Evolutionary conservation across 2,888 invertebrate genomes (phyloP).

Genomic region (Tenthredo distinguenda): DNA sequence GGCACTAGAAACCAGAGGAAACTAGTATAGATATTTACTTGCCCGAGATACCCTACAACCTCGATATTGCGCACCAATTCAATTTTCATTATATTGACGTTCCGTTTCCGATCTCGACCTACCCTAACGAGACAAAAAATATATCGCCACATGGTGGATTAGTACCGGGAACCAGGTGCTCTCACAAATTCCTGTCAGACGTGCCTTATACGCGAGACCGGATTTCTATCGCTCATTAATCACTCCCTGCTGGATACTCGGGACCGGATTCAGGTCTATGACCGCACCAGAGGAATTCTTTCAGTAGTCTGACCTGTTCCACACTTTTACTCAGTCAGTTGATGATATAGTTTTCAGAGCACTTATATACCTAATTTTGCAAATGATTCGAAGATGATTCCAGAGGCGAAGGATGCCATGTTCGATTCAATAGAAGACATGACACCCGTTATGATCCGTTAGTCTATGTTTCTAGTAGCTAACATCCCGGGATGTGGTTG

Average conservation of each 20-base stretch:
- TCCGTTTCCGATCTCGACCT: conserved; percentile 18
- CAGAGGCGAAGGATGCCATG: neutral
- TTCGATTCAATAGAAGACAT: neutral
- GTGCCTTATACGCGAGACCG: neutral
- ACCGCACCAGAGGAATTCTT: neutral
- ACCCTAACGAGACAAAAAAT: neutral
- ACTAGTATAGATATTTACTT: conserved; percentile 35
- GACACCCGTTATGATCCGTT: neutral
- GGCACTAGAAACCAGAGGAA: conserved; percentile 22
- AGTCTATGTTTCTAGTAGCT: neutral
- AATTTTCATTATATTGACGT: conserved; percentile 31
- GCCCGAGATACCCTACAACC: neutral
- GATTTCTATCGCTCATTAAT: conserved; percentile 45
- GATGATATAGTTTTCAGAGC: neutral
- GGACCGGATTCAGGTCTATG: conserved; percentile 23
- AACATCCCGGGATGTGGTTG: neutral
- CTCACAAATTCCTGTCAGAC: conserved; percentile 1
- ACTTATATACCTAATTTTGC: neutral
- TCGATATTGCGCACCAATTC: conserved; percentile 33
- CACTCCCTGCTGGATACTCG: conserved; percentile 11
- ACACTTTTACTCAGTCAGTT: neutral
- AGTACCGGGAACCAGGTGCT: conserved; percentile 14
- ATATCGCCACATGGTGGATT: neutral
- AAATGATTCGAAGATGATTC: neutral
- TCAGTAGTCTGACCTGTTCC: neutral